Evolutionary conservation across 2,113 vertebrate species (phyloP).

Genomic region (Desmodus rotundus): DNA sequence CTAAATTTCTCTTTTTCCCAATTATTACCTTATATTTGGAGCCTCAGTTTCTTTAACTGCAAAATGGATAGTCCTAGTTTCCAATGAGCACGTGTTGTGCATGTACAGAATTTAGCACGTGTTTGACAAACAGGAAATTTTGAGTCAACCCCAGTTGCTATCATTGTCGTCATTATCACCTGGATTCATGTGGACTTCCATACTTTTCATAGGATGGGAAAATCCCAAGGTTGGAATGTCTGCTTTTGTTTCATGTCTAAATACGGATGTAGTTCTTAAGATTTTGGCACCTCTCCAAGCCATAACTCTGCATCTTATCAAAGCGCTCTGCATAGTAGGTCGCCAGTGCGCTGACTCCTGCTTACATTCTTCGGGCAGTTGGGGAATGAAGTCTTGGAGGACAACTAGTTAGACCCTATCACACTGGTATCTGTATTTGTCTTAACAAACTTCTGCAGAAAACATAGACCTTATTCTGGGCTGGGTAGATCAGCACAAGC

Average conservation of each 20-base stretch:
- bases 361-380: neutral
- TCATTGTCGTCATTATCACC: neutral
- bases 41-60: neutral
- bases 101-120: neutral
- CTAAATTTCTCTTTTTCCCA: neutral
- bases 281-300: neutral
- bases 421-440: neutral
- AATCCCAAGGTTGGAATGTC: neutral
- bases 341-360: neutral
- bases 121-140: neutral
- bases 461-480: neutral
- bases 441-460: neutral
- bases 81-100: neutral
- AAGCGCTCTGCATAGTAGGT: neutral
- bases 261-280: neutral
- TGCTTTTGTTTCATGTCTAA: conserved; percentile 9
- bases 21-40: neutral
- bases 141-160: neutral
- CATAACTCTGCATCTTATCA: neutral
- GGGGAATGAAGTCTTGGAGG: neutral
- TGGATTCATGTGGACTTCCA: neutral
- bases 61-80: neutral
- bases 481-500: neutral
- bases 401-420: neutral
- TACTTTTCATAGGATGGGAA: neutral